phyloP scores from a whole-genome alignment of 1,140 invertebrate species.

The Thaumetopoea pityocampa region DNA sequence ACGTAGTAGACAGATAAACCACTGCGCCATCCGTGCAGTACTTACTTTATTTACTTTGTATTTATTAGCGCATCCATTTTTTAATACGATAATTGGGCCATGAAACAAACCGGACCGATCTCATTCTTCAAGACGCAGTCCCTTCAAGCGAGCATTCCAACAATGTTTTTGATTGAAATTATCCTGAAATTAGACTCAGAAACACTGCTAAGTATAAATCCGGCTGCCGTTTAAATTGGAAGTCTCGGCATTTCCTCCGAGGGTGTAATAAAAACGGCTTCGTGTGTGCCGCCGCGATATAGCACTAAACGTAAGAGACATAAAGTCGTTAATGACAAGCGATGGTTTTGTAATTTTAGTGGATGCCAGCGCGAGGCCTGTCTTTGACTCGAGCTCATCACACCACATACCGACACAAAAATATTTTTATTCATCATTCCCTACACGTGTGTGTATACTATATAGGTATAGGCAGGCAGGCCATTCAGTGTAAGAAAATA shows the following conservation, averaged over 20 bases:
- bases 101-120: too few relatives aligned
- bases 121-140: too few relatives aligned
- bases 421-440: slow-evolving; percentile 31
- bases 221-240: slow-evolving; percentile 41
- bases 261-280: slow-evolving; percentile 38
- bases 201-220: slow-evolving; percentile 29
- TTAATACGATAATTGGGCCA: too few relatives aligned
- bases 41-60: too few relatives aligned
- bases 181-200: slow-evolving; percentile 13
- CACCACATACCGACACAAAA: slow-evolving; percentile 33
- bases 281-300: slow-evolving; percentile 19
- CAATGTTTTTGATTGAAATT: slow-evolving; percentile 6
- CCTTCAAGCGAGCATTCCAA: too few relatives aligned
- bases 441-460: background rate
- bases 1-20: too few relatives aligned
- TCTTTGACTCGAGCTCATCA: slow-evolving; percentile 19
- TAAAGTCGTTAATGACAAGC: slow-evolving; percentile 32
- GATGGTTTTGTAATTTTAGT: slow-evolving; percentile 34
- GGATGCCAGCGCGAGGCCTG: slow-evolving; percentile 37
- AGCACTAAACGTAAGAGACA: slow-evolving; percentile 19
- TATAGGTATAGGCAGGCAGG: slow-evolving; percentile 2
- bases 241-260: slow-evolving; percentile 49
- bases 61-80: too few relatives aligned
- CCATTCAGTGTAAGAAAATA: slow-evolving; percentile 30
- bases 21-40: too few relatives aligned